Conservation (phyloP, 2,113 vertebrate species). For the Thymallus thymallus region DNA sequence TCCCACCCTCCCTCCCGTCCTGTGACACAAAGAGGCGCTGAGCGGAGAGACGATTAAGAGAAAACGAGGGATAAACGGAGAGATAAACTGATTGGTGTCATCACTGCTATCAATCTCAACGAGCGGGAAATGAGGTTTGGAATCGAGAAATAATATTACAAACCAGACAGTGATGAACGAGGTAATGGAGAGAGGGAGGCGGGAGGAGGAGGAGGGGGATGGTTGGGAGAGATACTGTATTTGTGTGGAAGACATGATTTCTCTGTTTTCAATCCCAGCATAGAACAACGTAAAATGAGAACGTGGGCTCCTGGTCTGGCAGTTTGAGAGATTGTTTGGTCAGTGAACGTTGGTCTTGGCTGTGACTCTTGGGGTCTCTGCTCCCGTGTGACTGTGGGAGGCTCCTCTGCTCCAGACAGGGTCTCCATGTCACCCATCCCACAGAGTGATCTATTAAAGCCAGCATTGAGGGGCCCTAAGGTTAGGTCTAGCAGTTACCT, state of each 20-base stretch:
- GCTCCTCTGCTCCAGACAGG: constrained; percentile 41
- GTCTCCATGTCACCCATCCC: constrained; percentile 51
- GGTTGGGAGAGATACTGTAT: constrained; percentile 2
- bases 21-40: constrained; percentile 61
- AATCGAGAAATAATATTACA: constrained; percentile 83
- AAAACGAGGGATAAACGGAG: constrained; percentile 78
- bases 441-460: constrained; percentile 65
- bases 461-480: neutral
- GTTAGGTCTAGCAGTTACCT: constrained; percentile 58
- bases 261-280: constrained; percentile 21
- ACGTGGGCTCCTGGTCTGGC: neutral
- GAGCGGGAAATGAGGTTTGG: constrained; percentile 79
- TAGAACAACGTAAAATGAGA: neutral
- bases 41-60: constrained; percentile 73
- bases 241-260: constrained; percentile 17
- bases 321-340: constrained; percentile 12
- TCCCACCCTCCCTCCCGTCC: constrained; percentile 24
- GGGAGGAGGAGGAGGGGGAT: constrained; percentile 6
- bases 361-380: neutral
- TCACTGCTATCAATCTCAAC: constrained; percentile 81
- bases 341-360: constrained; percentile 28
- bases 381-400: constrained; percentile 2
- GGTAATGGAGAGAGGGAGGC: constrained; percentile 45
- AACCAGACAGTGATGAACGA: constrained; percentile 83
- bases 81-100: constrained; percentile 84